Conservation (phyloP, 2,888 invertebrate species). For the Phortica magna region DNA sequence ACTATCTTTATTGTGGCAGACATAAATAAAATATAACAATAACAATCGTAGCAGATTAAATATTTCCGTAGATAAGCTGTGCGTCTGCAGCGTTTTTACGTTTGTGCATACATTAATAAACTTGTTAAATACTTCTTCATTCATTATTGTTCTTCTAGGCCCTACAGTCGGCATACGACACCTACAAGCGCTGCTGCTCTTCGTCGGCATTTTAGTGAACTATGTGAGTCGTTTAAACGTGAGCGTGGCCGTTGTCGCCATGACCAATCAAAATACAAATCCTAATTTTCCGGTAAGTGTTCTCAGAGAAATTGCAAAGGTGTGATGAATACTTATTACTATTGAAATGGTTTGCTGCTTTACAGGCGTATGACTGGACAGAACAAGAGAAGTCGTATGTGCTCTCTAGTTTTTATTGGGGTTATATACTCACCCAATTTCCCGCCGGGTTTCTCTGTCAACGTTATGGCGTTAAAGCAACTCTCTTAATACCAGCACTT, state of each 20-base stretch:
- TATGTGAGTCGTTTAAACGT: constrained; percentile 84
- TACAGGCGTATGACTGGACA: constrained; percentile 75
- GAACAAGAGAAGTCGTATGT: constrained; percentile 80
- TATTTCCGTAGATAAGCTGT: neutral
- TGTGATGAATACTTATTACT: neutral
- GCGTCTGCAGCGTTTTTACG: neutral
- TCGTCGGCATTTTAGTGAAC: constrained; percentile 81
- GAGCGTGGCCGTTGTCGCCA: constrained; percentile 86
- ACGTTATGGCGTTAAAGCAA: constrained; percentile 83
- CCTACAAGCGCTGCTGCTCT: constrained; percentile 81
- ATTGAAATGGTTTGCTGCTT: neutral
- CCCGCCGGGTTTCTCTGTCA: constrained; percentile 83
- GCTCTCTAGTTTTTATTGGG: constrained; percentile 88
- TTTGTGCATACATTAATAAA: neutral
- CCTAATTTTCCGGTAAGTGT: constrained; percentile 78
- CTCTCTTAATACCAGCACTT: constrained; percentile 81
- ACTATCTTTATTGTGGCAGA: neutral
- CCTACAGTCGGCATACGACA: constrained; percentile 82
- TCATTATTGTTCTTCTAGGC: constrained; percentile 70
- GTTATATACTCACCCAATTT: constrained; percentile 82
- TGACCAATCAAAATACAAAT: constrained; percentile 81
- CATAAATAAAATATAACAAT: neutral
- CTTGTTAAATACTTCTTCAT: neutral
- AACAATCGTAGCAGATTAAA: neutral
- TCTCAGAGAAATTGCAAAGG: no score